Conservation (phyloP, 1,140 invertebrate genomes). For the Monomorium pharaonis region DNA sequence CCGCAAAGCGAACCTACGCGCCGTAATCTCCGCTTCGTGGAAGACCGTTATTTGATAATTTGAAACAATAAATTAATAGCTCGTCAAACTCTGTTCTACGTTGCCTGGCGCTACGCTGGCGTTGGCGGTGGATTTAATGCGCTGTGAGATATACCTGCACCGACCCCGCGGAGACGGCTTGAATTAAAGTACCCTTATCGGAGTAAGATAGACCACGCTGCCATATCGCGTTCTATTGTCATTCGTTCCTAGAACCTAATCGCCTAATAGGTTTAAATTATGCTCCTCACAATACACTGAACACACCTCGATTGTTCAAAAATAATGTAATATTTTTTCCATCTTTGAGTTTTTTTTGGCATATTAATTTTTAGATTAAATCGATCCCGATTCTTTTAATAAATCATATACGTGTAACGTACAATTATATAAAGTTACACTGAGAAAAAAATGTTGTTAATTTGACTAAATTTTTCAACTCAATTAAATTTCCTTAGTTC, state of each 20-base stretch:
- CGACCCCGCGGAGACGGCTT: slow-evolving; percentile 18
- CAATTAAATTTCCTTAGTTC: no score
- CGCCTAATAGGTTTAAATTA: background rate
- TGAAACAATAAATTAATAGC: slow-evolving; percentile 60
- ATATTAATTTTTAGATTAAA: background rate
- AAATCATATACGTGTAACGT: slow-evolving; percentile 4
- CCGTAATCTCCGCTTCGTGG: slow-evolving; percentile 69
- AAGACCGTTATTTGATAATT: slow-evolving; percentile 78
- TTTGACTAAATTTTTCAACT: no score
- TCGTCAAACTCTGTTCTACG: slow-evolving; percentile 45
- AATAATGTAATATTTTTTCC: background rate
- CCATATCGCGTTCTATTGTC: background rate
- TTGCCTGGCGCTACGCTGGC: background rate
- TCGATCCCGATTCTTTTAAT: background rate
- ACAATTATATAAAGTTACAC: no score
- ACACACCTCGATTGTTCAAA: background rate
- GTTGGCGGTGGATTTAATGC: slow-evolving; percentile 32
- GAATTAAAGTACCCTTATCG: slow-evolving; percentile 44
- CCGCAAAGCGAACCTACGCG: slow-evolving; percentile 79
- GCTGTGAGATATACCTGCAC: slow-evolving; percentile 32
- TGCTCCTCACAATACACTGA: background rate
- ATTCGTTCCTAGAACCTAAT: background rate
- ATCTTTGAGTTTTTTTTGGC: background rate
- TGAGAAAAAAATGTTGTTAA: no score
- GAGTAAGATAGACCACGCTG: background rate